Evolutionary conservation across 1,140 invertebrate species (phyloP).

Genomic region (Trissolcus basalis): DNA sequence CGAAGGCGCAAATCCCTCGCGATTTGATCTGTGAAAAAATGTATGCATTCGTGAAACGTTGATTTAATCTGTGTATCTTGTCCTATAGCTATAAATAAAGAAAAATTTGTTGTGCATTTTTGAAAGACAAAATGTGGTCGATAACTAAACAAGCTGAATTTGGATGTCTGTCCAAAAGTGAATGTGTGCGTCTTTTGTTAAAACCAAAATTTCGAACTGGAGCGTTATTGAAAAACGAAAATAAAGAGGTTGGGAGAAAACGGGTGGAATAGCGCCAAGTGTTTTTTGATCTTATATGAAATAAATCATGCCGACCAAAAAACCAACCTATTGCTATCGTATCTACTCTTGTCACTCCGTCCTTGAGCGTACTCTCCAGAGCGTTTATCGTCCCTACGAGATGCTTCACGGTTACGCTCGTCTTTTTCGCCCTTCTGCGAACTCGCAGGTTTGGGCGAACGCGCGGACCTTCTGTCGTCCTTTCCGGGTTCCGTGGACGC

Average conservation of each 20-base stretch:
- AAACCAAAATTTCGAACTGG: too few species aligned
- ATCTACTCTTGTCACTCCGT: constrained; percentile 66
- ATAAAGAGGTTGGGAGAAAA: background rate
- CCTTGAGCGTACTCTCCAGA: constrained; percentile 56
- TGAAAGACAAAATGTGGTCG: background rate
- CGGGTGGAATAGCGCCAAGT: background rate
- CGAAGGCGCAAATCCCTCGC: constrained; percentile 84
- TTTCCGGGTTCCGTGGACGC: constrained; percentile 75
- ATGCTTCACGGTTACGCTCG: constrained; percentile 72
- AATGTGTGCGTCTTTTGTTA: too few species aligned
- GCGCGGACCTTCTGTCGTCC: constrained; percentile 71
- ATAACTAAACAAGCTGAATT: too few species aligned
- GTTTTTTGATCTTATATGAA: constrained; percentile 1
- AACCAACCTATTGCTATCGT: constrained; percentile 63
- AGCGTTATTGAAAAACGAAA: background rate
- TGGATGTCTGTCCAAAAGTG: too few species aligned
- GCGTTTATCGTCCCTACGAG: constrained; percentile 68
- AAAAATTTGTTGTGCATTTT: background rate
- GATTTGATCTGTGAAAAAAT: constrained; percentile 62
- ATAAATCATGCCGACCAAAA: background rate
- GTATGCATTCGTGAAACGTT: background rate
- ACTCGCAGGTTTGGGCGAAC: constrained; percentile 71
- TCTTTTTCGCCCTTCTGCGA: constrained; percentile 78
- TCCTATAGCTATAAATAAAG: background rate
- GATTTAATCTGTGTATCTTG: background rate